Base-by-base conservation (phyloP, 1,140 invertebrate species). In the Psilanteris sp. region DNA sequence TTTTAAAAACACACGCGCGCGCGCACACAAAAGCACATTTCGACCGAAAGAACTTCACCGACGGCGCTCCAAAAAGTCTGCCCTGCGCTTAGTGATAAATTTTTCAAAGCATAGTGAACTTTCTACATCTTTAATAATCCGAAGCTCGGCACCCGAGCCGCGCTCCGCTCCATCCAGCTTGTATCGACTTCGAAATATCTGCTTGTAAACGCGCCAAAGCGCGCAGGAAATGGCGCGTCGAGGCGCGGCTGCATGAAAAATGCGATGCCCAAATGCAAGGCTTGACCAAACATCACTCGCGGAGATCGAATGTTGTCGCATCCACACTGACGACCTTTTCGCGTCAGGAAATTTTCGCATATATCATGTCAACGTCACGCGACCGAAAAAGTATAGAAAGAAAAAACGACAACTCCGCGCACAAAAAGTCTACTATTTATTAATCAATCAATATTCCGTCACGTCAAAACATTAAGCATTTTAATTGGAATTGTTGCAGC, bases 111-210 rank as follows among this genome's bases (percentile, higher is more conserved):
- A 24, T 41, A 62, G 59, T 15, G 50, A 59, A 67, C 61, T 55
- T 52, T 74, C 70, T 74, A 61, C 70, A 74, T 74, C 54, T 74
- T 74, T 74, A 54, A 74, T 74, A 74, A 66, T 55, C 46, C 31
- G 10, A n/a, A n/a, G n/a, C n/a, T n/a, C n/a, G n/a, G n/a, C n/a
- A n/a, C n/a, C n/a, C n/a, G n/a, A n/a, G n/a, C n/a, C n/a, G n/a
- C n/a, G n/a, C n/a, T n/a, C n/a, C n/a, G 57, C 24, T 9, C 37
- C 20, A 20, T 24, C 52, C n/a, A 14, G 37, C n/a, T 48, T 18
- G 52, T 54, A 29, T 27, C 34, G 70, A 52, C 61, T 66, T 16
- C 22, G 39, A 74, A 61, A 66, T 61, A 59, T 54, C 52, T 26
- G 61, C 6, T 37, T 66, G 70, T 66, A 66, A 74, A 59, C 52